These are phyloP conservation scores for Neolamprologus variostigma DNA, from an alignment of 2,113 vertebrate genomes.

Conservation along the genomic window DNA sequence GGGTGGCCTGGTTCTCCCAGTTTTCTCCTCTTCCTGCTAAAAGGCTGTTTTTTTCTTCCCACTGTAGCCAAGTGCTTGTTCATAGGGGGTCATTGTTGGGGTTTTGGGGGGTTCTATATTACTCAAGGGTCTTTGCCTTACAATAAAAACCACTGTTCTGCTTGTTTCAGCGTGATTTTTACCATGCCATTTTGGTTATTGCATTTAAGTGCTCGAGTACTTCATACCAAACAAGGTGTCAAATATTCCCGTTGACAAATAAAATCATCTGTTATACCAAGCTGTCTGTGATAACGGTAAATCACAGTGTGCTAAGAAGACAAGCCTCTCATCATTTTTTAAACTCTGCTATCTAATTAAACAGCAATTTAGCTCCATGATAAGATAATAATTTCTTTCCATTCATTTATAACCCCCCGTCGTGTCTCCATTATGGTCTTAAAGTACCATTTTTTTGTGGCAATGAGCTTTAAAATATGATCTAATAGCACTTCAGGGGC, in stretches of 20 bases:
- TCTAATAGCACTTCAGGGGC: not conserved
- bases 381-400: slow-evolving; percentile 13
- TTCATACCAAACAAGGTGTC: not conserved
- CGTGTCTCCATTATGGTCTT: not conserved
- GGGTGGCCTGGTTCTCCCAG: not conserved
- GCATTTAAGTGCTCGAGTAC: not conserved
- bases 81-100: not conserved
- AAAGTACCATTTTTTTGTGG: slow-evolving; percentile 13
- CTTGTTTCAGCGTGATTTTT: not conserved
- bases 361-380: not conserved
- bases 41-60: not conserved
- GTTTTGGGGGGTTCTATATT: not conserved
- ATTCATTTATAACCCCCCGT: slow-evolving; percentile 4
- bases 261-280: not conserved
- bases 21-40: not conserved
- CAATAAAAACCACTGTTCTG: not conserved
- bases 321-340: not conserved
- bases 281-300: not conserved
- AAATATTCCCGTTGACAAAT: not conserved
- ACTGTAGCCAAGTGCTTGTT: not conserved
- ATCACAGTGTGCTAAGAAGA: not conserved
- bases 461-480: not conserved
- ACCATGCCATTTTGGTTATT: not conserved
- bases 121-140: not conserved
- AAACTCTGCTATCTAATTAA: not conserved